Percentiles rank a stretch among this genome's conserved stretches.
These are phyloP conservation scores for Tethea ocularis DNA, from an alignment of 2,888 invertebrate species.

Conservation along the genomic window DNA sequence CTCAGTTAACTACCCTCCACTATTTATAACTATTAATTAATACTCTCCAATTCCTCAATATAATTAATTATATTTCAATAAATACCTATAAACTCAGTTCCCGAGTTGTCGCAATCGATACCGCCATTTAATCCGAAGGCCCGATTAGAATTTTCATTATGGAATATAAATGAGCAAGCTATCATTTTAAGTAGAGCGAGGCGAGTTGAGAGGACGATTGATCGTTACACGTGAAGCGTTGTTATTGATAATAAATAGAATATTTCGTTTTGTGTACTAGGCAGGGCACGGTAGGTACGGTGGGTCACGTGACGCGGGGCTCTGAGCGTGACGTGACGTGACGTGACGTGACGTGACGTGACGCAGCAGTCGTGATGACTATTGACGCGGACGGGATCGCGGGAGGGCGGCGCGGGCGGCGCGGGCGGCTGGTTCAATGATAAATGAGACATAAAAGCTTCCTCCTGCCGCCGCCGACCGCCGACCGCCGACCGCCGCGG, in stretches of 20 bases:
- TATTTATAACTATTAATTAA: background rate
- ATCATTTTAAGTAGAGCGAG: constrained; percentile 6
- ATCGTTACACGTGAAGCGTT: background rate
- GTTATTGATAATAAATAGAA: constrained; percentile 4
- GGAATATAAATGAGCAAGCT: constrained; percentile 29
- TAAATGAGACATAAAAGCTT: constrained; percentile 52
- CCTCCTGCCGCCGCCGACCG: constrained; percentile 13
- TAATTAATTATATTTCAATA: background rate
- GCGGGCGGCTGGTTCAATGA: constrained; percentile 35
- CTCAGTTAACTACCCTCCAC: background rate
- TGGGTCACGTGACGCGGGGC: no score
- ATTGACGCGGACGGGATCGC: background rate
- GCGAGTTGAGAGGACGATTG: constrained; percentile 1
- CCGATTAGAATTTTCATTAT: constrained; percentile 19
- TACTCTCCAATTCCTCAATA: background rate
- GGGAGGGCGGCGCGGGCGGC: background rate
- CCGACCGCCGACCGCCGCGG: constrained; percentile 15
- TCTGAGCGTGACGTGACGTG: no score
- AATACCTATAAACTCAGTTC: background rate
- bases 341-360: background rate
- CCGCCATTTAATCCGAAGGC: constrained; percentile 8
- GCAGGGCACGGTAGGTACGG: no score
- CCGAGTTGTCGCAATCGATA: constrained; percentile 3
- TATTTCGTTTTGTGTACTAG: background rate
- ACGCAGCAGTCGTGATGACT: background rate